These are phyloP conservation scores for Tetramorium simillimum DNA, from an alignment of 1,140 invertebrate genomes.

Conservation along the genomic window DNA sequence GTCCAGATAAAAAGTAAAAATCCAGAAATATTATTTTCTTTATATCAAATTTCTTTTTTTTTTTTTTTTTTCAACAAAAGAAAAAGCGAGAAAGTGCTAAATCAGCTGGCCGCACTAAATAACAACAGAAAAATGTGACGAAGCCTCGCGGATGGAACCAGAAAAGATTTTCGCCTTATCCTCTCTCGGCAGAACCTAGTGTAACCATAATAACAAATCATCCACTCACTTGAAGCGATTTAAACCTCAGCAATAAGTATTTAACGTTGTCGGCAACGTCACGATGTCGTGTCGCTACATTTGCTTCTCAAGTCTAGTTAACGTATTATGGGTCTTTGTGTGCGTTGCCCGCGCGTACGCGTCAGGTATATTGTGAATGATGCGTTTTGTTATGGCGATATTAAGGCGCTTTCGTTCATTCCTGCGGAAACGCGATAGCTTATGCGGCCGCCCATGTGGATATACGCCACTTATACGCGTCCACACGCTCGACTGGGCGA, in stretches of 20 bases:
- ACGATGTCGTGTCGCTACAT: slow-evolving; percentile 67
- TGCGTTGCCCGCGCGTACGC: slow-evolving; percentile 19
- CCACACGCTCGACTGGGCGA: slow-evolving; percentile 49
- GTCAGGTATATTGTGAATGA: slow-evolving; percentile 40
- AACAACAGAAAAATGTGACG: background rate
- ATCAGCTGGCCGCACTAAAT: background rate
- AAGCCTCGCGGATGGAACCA: background rate
- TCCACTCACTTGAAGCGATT: slow-evolving; percentile 76
- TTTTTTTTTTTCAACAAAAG: background rate
- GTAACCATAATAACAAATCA: slow-evolving; percentile 77
- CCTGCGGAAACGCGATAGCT: slow-evolving; percentile 82
- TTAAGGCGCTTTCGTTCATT: slow-evolving; percentile 78
- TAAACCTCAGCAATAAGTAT: slow-evolving; percentile 72
- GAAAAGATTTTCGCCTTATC: slow-evolving; percentile 66
- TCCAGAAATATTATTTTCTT: background rate
- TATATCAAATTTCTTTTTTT: background rate
- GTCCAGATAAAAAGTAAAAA: background rate
- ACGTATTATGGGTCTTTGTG: slow-evolving; percentile 57
- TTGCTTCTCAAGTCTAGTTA: slow-evolving; percentile 66
- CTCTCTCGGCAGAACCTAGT: slow-evolving; percentile 42
- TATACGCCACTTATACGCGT: slow-evolving; percentile 47
- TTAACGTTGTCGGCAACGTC: slow-evolving; percentile 59
- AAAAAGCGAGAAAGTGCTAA: background rate
- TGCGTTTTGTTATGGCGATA: slow-evolving; percentile 74
- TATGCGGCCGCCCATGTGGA: slow-evolving; percentile 58